Conservation (phyloP, 2,113 vertebrate genomes). For the Gila orcuttii region DNA sequence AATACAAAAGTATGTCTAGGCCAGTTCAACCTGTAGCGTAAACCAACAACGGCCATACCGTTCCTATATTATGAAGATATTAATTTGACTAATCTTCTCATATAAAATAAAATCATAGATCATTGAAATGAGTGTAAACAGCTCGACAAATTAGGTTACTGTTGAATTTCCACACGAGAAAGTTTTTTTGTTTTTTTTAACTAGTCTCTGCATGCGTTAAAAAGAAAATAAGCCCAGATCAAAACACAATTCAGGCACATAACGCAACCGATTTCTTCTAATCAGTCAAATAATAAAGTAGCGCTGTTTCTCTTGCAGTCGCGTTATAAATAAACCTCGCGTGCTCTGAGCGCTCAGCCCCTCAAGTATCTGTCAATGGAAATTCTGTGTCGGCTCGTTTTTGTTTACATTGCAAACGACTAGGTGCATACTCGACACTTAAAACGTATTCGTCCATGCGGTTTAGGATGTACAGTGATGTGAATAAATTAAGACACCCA, state of each 20-base stretch:
- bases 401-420: slow-evolving; percentile 13
- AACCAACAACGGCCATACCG: background rate
- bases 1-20: background rate
- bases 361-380: background rate
- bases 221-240: background rate
- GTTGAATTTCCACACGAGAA: background rate
- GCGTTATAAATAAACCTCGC: background rate
- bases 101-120: background rate
- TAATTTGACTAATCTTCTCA: background rate
- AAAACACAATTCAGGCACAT: background rate
- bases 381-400: background rate
- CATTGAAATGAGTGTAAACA: background rate
- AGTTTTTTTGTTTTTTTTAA: background rate
- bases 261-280: background rate
- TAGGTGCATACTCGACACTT: background rate
- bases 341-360: background rate
- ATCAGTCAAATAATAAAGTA: background rate
- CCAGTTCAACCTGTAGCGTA: background rate
- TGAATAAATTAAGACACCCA: too few relatives aligned
- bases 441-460: background rate
- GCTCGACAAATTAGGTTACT: background rate
- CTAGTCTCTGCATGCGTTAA: background rate
- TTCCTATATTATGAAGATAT: background rate
- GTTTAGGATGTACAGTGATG: background rate
- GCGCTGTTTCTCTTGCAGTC: background rate